Evolutionary conservation across 2,888 invertebrate genomes (phyloP), one percentile per base, ranked within the genome.

Genomic region (Acanthacorydalis orientalis): DNA sequence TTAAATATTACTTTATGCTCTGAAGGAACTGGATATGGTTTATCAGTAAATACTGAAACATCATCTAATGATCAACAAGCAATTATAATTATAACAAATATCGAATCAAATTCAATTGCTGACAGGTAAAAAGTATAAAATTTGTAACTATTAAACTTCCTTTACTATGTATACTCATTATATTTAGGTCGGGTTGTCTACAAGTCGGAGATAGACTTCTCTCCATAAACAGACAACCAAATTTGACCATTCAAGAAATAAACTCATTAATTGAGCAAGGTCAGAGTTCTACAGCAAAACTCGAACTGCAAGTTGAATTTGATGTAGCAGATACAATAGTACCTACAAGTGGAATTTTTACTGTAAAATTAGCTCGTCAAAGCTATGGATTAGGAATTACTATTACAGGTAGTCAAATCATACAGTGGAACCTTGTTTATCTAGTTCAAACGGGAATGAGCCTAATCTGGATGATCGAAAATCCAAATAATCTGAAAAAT

Each of bases 321-420:
- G 89, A 87, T 66, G 88, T 92, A 63, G 85, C 89, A 9, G 91
- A 92, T 54, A 80, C 89, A 0, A 89, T 92, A 41, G 86, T 91
- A 52, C 90, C 92, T 2, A 83, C 87, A 6, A 86, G 87, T 55
- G 92, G 92, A 0, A 82, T 90, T 0, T 93, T 92, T 60, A 86
- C 83, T 52, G 91, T 96, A 0, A 87, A 90, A 63, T 70, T 95
- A 45, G 83, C 88, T 4, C 80, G 82, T 55, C 80, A 77, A 31
- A 80, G 81, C 37, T 79, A 78, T 31, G 89, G 89, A 4, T 70
- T 95, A 11, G 95, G 95, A 2, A 80, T 95, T 37, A 91, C 89
- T n/a, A 83, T 93, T 7, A 87, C 83, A 61, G 82, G 86, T 76
- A 66, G 60, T n/a, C n/a, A n/a, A n/a, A n/a, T n/a, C n/a, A n/a